Percentiles rank a stretch among this genome's conserved stretches.
These are phyloP conservation scores for Rhipidura dahli DNA, from an alignment of 2,113 vertebrate species.

Conservation along the genomic window DNA sequence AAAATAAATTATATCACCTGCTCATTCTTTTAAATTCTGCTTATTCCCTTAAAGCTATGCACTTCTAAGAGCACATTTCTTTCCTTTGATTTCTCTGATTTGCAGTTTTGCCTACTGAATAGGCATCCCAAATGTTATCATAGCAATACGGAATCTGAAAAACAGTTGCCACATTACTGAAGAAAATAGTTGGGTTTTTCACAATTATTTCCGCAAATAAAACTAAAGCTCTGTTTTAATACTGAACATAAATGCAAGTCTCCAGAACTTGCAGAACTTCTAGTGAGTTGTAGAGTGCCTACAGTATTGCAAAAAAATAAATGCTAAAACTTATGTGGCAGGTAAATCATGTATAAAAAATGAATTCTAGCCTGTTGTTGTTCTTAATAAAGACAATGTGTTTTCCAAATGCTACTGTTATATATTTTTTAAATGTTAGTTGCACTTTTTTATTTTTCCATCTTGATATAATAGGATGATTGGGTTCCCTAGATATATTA, in stretches of 20 bases:
- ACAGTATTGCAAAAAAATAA: not conserved
- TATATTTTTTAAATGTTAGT: not conserved
- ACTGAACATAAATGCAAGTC: not conserved
- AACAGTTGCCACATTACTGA: not conserved
- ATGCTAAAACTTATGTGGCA: not conserved
- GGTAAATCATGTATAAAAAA: not conserved
- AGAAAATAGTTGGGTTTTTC: not conserved
- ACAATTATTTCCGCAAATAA: constrained; percentile 7
- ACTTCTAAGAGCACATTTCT: not conserved
- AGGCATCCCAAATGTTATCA: not conserved
- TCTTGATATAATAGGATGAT: not conserved
- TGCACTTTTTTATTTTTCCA: not conserved
- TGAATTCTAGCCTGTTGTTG: not conserved
- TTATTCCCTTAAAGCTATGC: not conserved
- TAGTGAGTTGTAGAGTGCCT: not conserved
- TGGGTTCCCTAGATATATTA: not conserved
- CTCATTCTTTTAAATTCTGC: not conserved
- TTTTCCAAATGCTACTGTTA: not conserved
- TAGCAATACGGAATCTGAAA: not conserved
- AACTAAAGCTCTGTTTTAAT: not conserved
- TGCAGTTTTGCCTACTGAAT: not conserved
- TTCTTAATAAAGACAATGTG: not conserved
- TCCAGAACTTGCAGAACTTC: not conserved
- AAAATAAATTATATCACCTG: not conserved
- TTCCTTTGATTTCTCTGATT: not conserved